These are phyloP conservation scores for Notospermus geniculatus DNA, from an alignment of 1,140 invertebrate genomes.

Conservation along the genomic window DNA sequence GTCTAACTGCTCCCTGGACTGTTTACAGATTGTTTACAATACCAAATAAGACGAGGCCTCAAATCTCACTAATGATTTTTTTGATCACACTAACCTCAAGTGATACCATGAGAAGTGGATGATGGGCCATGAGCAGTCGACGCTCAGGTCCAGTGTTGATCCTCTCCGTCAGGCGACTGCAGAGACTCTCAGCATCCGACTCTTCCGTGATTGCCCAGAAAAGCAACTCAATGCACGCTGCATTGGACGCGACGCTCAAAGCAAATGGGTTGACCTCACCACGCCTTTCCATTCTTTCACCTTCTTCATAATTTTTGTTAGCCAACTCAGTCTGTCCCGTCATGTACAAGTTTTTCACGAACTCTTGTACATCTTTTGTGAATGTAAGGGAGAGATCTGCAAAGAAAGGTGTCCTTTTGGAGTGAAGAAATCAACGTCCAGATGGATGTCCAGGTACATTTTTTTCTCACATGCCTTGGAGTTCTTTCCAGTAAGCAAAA, in stretches of 20 bases:
- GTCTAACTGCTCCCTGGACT: too few relatives aligned
- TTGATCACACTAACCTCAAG: constrained; percentile 71
- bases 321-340: constrained; percentile 86
- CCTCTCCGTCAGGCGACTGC: constrained; percentile 89
- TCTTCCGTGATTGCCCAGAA: constrained; percentile 97
- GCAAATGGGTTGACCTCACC: constrained; percentile 76
- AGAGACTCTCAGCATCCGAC: constrained; percentile 92
- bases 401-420: too few relatives aligned
- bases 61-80: too few relatives aligned
- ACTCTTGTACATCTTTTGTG: constrained; percentile 91
- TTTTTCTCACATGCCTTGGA: too few relatives aligned
- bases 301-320: constrained; percentile 29
- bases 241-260: constrained; percentile 94
- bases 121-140: constrained; percentile 77
- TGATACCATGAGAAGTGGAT: constrained; percentile 91
- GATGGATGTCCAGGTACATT: too few relatives aligned
- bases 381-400: constrained; percentile 82
- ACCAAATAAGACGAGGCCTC: too few relatives aligned
- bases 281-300: constrained; percentile 29
- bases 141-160: constrained; percentile 90
- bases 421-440: too few relatives aligned
- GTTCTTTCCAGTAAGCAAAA: too few relatives aligned
- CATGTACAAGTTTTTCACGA: constrained; percentile 81
- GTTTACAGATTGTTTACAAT: too few relatives aligned
- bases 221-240: constrained; percentile 93